These are phyloP conservation scores for Pseudomyrmex flavicornis DNA, from an alignment of 1,140 invertebrate genomes.

Conservation along the genomic window DNA sequence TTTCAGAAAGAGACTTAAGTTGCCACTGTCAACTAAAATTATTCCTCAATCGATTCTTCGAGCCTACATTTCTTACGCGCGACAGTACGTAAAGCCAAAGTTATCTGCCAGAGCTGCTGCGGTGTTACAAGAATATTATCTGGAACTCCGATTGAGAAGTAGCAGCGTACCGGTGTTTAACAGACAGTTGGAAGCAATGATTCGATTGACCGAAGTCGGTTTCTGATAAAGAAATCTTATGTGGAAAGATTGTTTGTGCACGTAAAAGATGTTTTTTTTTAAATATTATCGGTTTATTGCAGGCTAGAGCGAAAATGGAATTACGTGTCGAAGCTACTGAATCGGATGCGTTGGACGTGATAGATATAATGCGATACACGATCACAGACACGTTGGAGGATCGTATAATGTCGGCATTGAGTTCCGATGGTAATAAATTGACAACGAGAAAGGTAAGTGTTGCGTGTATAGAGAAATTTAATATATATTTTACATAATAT, in stretches of 20 bases:
- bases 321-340: constrained; percentile 92
- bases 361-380: constrained; percentile 94
- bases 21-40: constrained; percentile 86
- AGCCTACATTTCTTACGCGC: constrained; percentile 96
- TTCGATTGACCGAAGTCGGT: constrained; percentile 92
- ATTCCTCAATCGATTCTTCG: constrained; percentile 91
- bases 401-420: constrained; percentile 79
- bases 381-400: constrained; percentile 91
- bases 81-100: constrained; percentile 94
- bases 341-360: constrained; percentile 93
- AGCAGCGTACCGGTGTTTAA: constrained; percentile 91
- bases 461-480: constrained; percentile 35
- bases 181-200: constrained; percentile 94
- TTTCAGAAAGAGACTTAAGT: constrained; percentile 88
- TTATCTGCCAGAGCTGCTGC: constrained; percentile 89
- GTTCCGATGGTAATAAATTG: constrained; percentile 87
- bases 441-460: constrained; percentile 87
- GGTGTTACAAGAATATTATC: constrained; percentile 92
- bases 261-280: neutral
- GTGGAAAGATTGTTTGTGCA: no score
- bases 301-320: constrained; percentile 94
- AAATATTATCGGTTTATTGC: constrained; percentile 49
- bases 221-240: neutral
- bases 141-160: constrained; percentile 90
- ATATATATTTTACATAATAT: neutral